Evolutionary conservation across 2,113 vertebrate genomes (phyloP), one percentile per base, ranked within the genome.

Genomic region (Lamprologus tigripictilis): DNA sequence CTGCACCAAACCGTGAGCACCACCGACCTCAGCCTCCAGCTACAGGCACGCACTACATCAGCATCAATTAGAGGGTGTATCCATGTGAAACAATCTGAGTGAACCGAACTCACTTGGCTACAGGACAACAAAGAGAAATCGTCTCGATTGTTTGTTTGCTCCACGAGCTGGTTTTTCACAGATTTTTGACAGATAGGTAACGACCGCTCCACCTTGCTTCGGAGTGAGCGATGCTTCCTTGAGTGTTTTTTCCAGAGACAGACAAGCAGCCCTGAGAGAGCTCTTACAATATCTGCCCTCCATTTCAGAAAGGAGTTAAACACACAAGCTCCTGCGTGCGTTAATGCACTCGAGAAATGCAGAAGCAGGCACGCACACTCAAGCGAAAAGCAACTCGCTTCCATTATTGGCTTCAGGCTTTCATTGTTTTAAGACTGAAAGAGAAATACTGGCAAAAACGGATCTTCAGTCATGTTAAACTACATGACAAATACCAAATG

Each of bases 11-110:
- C 42, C 10, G 49, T 16, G 11, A 28, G 40, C 40, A 49, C 57
- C 42, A 57, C 66, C 31, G 28, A 63, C 63, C 78, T 82, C 85
- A 83, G 37, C 14, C 76, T 58, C 35, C 51, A 88, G 63, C 54
- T 54, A 14, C 83, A 66, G 8, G 49, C 53, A 51, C 84, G 2
- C 55, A 9, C 11, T 1, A 6, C 9, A 26, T 13, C 47, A 58
- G 42, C 66, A 8, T 80, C 89, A 84, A 92, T 90, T 81, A 89
- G 90, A 57, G 81, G 68, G 51, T 45, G 66, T 51, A 81, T 66
- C 79, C 82, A 85, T 71, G 89, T 84, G 90, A 93, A 84, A 63
- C 49, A 51, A 45, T 68, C 54, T 16, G 85, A 88, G 86, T 9
- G 33, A 87, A 51, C 0, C 11, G 4, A 40, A 37, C 53, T 83